A percentile compares a stretch with the other conserved stretches of the same genome.
phyloP scores from a whole-genome alignment of 30 jellyfish, hydroid and myxozoan genomes.

The Cassiopea andromeda region DNA sequence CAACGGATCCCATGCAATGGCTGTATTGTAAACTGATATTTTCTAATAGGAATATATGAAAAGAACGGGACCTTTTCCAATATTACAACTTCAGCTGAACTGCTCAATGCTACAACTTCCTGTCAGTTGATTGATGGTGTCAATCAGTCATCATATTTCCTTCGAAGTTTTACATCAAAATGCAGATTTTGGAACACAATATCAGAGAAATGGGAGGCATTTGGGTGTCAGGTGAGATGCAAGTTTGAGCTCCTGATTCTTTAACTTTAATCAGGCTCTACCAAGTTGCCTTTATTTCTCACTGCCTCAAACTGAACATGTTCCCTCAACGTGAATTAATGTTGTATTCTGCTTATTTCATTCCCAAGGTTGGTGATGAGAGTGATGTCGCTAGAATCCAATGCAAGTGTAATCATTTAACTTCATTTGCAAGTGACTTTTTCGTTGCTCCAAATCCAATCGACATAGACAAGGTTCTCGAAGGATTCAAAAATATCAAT shows the following conservation, averaged over 20 bases:
- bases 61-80: slow-evolving; percentile 34
- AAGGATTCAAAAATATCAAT: slow-evolving; percentile 70
- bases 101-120: slow-evolving; percentile 31
- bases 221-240: slow-evolving; percentile 46
- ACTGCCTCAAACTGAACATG: too few species aligned
- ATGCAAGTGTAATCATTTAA: slow-evolving; percentile 85
- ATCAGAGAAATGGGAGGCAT: slow-evolving; percentile 42
- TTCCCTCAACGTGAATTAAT: too few species aligned
- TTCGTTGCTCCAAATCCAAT: slow-evolving; percentile 93
- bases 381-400: slow-evolving; percentile 53
- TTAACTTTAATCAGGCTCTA: too few species aligned
- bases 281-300: too few species aligned
- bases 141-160: slow-evolving; percentile 33
- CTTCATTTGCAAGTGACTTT: slow-evolving; percentile 85
- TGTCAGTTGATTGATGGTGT: slow-evolving; percentile 41
- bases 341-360: background rate
- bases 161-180: slow-evolving; percentile 50
- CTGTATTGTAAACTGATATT: background rate
- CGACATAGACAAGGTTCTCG: slow-evolving; percentile 86
- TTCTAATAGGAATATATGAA: slow-evolving; percentile 32
- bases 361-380: slow-evolving; percentile 73
- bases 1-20: background rate
- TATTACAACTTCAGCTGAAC: slow-evolving; percentile 19
- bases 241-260: too few species aligned
- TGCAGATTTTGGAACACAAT: slow-evolving; percentile 53